These are phyloP conservation scores for Dendrocopos noguchii DNA, from an alignment of 2,113 vertebrate species.

Conservation along the genomic window DNA sequence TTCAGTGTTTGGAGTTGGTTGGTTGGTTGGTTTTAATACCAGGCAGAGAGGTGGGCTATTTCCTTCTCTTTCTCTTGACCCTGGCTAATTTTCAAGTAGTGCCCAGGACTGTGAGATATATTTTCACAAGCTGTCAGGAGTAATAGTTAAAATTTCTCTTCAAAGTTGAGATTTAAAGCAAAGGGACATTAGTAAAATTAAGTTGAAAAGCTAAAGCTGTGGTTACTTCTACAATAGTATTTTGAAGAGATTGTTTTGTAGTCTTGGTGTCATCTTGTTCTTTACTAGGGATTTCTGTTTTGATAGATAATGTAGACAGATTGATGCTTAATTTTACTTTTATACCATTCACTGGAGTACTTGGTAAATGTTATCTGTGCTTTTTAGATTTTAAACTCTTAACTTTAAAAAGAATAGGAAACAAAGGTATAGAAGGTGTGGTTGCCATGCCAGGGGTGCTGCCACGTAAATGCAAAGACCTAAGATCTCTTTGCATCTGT, in stretches of 20 bases:
- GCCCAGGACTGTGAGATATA: not conserved
- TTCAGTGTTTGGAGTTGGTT: not conserved
- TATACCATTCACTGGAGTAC: not conserved
- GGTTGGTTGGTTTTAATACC: not conserved
- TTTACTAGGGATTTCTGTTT: not conserved
- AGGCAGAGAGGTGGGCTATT: not conserved
- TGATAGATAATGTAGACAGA: not conserved
- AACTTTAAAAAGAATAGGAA: not conserved
- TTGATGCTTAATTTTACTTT: not conserved
- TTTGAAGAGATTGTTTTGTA: not conserved
- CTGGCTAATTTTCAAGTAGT: not conserved
- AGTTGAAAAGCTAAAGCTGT: not conserved
- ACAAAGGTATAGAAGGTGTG: not conserved
- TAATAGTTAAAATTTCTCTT: not conserved
- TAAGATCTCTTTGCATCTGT: not conserved
- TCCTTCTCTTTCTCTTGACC: not conserved
- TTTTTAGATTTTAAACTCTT: not conserved
- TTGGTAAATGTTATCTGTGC: not conserved
- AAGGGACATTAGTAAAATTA: not conserved
- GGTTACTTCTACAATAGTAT: not conserved
- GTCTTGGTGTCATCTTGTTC: not conserved
- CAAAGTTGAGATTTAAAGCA: not conserved
- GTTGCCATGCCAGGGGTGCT: not conserved
- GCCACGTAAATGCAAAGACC: accelerated
- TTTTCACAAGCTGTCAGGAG: not conserved